These are phyloP conservation scores for Megalurothrips usitatus DNA, from an alignment of 2,888 invertebrate species.

Conservation along the genomic window DNA sequence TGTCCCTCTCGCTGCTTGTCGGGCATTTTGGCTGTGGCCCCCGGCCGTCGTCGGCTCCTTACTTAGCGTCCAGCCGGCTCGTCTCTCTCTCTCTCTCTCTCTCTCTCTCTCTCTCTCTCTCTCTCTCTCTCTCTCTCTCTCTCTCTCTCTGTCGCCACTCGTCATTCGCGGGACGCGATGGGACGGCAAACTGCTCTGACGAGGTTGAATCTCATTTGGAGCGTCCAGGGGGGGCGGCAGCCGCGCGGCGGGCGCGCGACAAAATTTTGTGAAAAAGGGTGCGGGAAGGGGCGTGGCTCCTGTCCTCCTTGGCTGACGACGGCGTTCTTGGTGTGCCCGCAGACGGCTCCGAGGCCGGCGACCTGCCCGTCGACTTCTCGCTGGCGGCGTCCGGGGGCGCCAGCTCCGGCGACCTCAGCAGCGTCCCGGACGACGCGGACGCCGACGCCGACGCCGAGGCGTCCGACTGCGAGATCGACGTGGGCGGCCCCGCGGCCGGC, in stretches of 20 bases:
- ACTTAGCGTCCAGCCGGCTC: too few species aligned
- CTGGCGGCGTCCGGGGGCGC: constrained; percentile 6
- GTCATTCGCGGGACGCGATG: background rate
- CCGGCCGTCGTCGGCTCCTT: too few species aligned
- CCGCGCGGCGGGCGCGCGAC: too few species aligned
- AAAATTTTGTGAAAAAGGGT: too few species aligned
- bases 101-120: too few species aligned
- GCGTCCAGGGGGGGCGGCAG: too few species aligned
- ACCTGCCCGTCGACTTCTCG: constrained; percentile 42
- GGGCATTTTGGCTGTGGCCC: too few species aligned
- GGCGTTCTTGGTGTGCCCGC: background rate
- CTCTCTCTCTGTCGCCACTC: too few species aligned
- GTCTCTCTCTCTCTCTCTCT: too few species aligned
- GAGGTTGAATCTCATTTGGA: background rate
- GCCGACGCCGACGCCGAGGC: constrained; percentile 54
- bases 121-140: too few species aligned
- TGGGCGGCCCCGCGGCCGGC: constrained; percentile 47
- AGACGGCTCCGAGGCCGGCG: constrained; percentile 28
- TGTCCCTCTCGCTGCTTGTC: too few species aligned
- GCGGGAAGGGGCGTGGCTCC: background rate
- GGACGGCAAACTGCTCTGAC: background rate
- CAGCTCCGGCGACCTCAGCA: constrained; percentile 11
- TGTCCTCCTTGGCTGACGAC: background rate
- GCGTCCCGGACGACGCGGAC: constrained; percentile 46
- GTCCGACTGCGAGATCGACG: constrained; percentile 59